Conservation (phyloP, 1,140 invertebrate genomes). For the Drosophila pectinifera region DNA sequence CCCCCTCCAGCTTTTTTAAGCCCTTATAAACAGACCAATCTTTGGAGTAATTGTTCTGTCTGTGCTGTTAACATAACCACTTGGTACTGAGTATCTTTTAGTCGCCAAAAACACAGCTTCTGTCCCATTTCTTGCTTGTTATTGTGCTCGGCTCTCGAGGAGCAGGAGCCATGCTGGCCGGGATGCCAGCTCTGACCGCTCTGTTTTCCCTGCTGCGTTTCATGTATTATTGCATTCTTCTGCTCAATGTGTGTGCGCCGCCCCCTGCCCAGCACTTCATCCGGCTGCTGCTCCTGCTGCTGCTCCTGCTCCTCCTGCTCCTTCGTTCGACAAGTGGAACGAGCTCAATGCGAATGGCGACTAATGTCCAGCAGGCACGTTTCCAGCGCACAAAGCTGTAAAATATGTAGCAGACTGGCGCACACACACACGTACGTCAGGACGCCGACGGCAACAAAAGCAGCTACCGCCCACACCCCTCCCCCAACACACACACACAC, state of each 20-base stretch:
- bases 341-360: conserved; percentile 56
- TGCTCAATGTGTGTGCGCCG: conserved; percentile 64
- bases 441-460: conserved; percentile 28
- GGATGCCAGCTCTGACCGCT: conserved; percentile 29
- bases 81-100: conserved; percentile 24
- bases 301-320: neutral
- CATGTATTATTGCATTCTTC: conserved; percentile 75
- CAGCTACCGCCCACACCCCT: conserved; percentile 7
- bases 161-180: neutral
- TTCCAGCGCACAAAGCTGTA: conserved; percentile 71
- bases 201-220: conserved; percentile 47
- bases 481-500: conserved; percentile 9
- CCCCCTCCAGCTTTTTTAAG: no score
- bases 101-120: conserved; percentile 12
- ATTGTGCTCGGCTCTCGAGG: conserved; percentile 16
- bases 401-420: conserved; percentile 58
- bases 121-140: conserved; percentile 21
- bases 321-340: conserved; percentile 41
- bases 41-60: neutral
- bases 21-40: neutral
- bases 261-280: conserved; percentile 7
- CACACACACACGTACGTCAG: conserved; percentile 16
- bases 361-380: conserved; percentile 74
- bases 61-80: neutral
- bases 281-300: neutral